A percentile compares a stretch with the other conserved stretches of the same genome.
These are phyloP conservation scores for Nomada fabriciana DNA, from an alignment of 2,888 invertebrate species.

Conservation along the genomic window DNA sequence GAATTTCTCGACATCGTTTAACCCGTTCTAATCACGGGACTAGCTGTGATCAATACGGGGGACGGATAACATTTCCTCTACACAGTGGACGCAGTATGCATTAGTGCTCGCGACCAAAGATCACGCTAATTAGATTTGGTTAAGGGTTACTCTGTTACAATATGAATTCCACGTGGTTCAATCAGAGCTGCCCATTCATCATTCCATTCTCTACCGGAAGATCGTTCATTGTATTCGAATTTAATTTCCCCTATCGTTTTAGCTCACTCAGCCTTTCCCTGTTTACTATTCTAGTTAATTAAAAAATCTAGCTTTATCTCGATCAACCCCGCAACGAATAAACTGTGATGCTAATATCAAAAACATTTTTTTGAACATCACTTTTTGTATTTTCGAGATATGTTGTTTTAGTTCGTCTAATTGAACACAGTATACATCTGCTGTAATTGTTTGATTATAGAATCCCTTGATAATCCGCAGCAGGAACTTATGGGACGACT, in stretches of 20 bases:
- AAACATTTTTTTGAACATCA: too few species aligned
- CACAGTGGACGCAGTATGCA: not conserved
- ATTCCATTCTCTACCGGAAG: not conserved
- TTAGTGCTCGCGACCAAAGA: not conserved
- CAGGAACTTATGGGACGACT: too few species aligned
- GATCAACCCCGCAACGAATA: too few species aligned
- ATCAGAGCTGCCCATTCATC: constrained; percentile 4
- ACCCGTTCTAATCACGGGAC: constrained; percentile 4
- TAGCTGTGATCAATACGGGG: constrained; percentile 6
- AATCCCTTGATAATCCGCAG: too few species aligned
- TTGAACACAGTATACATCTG: too few species aligned
- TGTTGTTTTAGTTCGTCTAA: too few species aligned
- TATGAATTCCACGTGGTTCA: constrained; percentile 14
- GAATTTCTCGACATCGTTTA: constrained; percentile 5
- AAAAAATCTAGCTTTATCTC: not conserved
- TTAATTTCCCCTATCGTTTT: not conserved
- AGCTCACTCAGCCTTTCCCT: not conserved
- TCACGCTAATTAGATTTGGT: not conserved
- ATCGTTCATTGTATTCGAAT: not conserved
- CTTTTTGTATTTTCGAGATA: too few species aligned
- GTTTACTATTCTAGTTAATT: not conserved
- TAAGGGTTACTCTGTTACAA: not conserved
- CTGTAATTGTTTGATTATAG: too few species aligned
- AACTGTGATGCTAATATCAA: too few species aligned
- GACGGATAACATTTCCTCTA: not conserved